Evolutionary conservation across 2,797 vertebrate genomes (phyloP).

Genomic region (Numenius phaeopus): DNA sequence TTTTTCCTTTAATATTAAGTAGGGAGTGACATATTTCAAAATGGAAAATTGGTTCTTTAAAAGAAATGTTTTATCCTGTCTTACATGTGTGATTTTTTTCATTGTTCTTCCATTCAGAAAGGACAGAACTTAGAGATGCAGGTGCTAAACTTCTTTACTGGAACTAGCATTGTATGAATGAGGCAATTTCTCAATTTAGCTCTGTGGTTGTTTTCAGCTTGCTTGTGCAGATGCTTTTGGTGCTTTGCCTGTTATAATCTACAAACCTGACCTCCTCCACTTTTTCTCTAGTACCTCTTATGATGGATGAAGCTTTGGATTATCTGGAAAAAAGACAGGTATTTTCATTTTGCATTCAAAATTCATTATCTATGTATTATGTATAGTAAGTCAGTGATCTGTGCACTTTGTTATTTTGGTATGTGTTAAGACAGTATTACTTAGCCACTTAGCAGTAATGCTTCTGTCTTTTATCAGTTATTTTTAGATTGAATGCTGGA

Average conservation of each 20-base stretch:
- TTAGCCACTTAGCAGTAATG: neutral
- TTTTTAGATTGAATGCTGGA: neutral
- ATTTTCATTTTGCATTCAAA: neutral
- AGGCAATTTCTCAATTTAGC: neutral
- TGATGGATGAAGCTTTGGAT: constrained; percentile 95
- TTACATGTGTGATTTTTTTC: neutral
- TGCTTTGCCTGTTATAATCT: neutral
- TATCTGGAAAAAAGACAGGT: constrained; percentile 96
- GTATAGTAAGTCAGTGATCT: neutral
- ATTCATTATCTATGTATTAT: neutral
- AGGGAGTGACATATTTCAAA: neutral
- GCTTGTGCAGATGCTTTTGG: neutral
- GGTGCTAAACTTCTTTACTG: neutral
- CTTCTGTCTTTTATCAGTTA: neutral
- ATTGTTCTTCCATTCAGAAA: neutral
- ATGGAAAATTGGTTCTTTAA: neutral
- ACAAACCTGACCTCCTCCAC: neutral
- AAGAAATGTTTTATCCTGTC: neutral
- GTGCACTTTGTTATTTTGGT: neutral
- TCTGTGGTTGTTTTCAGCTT: neutral
- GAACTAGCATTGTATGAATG: neutral
- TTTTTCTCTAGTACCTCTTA: constrained; percentile 89
- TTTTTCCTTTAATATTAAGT: neutral
- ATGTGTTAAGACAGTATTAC: neutral
- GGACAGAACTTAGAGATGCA: neutral